Evolutionary conservation across 2,888 invertebrate species (phyloP), one percentile per base, ranked within the genome.

Genomic region (Craniophora ligustri): DNA sequence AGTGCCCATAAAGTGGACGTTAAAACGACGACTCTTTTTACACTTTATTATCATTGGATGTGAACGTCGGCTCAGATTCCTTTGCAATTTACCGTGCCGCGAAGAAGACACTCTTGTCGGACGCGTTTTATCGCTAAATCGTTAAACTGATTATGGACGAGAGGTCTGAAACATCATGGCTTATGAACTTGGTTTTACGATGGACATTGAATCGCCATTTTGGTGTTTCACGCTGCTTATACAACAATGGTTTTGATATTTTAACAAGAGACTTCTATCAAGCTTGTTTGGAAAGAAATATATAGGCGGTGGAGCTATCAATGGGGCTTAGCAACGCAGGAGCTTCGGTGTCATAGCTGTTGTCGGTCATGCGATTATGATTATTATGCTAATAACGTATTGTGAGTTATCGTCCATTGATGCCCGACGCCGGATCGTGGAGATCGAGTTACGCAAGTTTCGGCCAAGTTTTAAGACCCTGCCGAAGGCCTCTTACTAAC

Each of bases 11-110:
- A 92, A 93, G 88, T 82, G 87, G 82, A 87, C 92, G 90, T 92
- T 92, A 92, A 92, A 93, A 85, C 87, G 91, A 86, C 86, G 88
- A 92, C 86, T 91, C 92, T 93, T 93, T 92, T 92, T 92, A 93
- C 90, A 89, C 87, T 93, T 93, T 93, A 92, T 93, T 93, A 91
- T 93, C 89, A 93, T 93, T 93, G 92, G 90, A 91, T 92, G 91
- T 89, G 91, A 92, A 85, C 88, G 87, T 76, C 80, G 84, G 89
- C 89, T 91, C 91, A 91, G 92, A 93, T 93, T 92, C 89, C 83
- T 87, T 85, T 79, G 87, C 88, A 86, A 88, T 91, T 88, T 87
- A 88, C 87, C 84, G 84, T 79, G 75, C 68, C 79, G 82, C 78
- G 78, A 82, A 83, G 82, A 84, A 84, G 85, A 84, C 81, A 79